A percentile compares a stretch with the other conserved stretches of the same genome.
phyloP scores from a whole-genome alignment of 2,888 invertebrate species.

The Vesta saturnalis region DNA sequence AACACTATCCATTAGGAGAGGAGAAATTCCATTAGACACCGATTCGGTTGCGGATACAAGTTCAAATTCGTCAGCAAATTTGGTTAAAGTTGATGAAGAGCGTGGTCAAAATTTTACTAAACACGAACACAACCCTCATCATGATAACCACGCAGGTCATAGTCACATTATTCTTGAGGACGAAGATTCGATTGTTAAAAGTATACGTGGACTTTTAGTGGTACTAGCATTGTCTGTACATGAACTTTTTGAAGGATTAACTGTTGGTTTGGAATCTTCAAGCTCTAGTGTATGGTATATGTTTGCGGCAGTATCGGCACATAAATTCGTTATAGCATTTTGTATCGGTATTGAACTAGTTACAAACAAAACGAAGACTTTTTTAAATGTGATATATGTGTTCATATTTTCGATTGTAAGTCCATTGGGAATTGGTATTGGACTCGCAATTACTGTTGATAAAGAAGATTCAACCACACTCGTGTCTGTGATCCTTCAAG shows the following conservation, averaged over 20 bases:
- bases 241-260: constrained; percentile 86
- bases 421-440: constrained; percentile 82
- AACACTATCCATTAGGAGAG: constrained; percentile 55
- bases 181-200: constrained; percentile 54
- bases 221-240: constrained; percentile 87
- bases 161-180: constrained; percentile 48
- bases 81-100: constrained; percentile 43
- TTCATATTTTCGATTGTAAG: constrained; percentile 82
- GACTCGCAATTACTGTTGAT: constrained; percentile 71
- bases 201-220: constrained; percentile 77
- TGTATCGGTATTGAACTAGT: constrained; percentile 88
- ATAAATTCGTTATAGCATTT: constrained; percentile 88
- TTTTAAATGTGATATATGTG: constrained; percentile 73
- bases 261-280: constrained; percentile 79
- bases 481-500: constrained; percentile 77
- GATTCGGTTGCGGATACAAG: constrained; percentile 29
- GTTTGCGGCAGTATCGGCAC: constrained; percentile 85
- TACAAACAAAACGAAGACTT: constrained; percentile 72
- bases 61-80: constrained; percentile 42
- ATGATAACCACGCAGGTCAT: constrained; percentile 49
- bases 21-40: constrained; percentile 41
- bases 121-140: constrained; percentile 28
- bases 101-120: constrained; percentile 13
- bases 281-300: constrained; percentile 76
- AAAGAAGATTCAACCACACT: constrained; percentile 69